Evolutionary conservation across 2,888 invertebrate species (phyloP).

Genomic region (Liposcelis brunnea): DNA sequence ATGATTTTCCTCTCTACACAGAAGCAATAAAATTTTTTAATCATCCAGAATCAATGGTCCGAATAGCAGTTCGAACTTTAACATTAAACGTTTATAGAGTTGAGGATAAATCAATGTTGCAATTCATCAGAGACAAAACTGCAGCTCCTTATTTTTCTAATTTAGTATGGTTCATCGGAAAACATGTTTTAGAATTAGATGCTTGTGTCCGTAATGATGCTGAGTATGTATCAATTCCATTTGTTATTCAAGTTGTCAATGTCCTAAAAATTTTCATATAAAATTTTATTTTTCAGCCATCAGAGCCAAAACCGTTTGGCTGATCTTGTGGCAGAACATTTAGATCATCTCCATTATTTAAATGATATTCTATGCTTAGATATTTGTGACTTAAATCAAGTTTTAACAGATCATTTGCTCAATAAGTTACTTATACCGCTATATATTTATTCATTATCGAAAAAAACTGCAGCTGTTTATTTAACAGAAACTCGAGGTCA

Average conservation of each 20-base stretch:
- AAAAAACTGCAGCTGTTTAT: slow-evolving; percentile 34
- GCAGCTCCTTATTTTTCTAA: slow-evolving; percentile 98
- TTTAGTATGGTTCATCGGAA: slow-evolving; percentile 97
- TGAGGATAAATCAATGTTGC: slow-evolving; percentile 84
- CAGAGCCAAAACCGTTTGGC: slow-evolving; percentile 78
- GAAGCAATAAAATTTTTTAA: slow-evolving; percentile 99
- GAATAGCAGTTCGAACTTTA: slow-evolving; percentile 94
- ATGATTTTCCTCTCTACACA: slow-evolving; percentile 97
- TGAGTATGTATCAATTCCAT: slow-evolving; percentile 51
- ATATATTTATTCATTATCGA: slow-evolving; percentile 69
- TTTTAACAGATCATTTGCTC: slow-evolving; percentile 82
- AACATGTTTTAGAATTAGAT: slow-evolving; percentile 90
- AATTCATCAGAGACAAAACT: slow-evolving; percentile 88
- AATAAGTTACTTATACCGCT: slow-evolving; percentile 84
- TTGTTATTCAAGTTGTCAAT: slow-evolving; percentile 8
- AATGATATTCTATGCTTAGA: slow-evolving; percentile 89
- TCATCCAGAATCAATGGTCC: slow-evolving; percentile 96
- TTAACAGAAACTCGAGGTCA: slow-evolving; percentile 38
- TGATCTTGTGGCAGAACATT: slow-evolving; percentile 89
- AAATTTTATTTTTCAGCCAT: slow-evolving; percentile 49
- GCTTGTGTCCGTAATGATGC: slow-evolving; percentile 87
- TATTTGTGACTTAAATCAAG: slow-evolving; percentile 83
- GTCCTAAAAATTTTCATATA: no score
- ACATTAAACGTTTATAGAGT: slow-evolving; percentile 94
- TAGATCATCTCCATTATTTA: slow-evolving; percentile 92